Base-by-base conservation (phyloP, 2,113 vertebrate species). In the Sylvia atricapilla region DNA sequence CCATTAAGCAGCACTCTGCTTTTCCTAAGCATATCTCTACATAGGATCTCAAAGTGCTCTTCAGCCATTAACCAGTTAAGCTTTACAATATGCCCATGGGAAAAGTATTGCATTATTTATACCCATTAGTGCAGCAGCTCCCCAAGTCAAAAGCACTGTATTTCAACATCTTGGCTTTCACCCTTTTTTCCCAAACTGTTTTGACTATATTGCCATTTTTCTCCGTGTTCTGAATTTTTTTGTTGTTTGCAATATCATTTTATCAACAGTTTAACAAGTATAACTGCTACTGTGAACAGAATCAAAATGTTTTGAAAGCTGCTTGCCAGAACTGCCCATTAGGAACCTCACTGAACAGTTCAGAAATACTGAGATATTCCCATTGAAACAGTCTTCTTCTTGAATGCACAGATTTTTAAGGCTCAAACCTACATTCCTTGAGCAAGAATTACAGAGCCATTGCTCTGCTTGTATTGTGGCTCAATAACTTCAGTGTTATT, bases 101-200 rank as follows among this genome's bases (percentile, higher is more conserved):
- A 67, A 67, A 92, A 88, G 43, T 10, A 72, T 3, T 89, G 62
- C 77, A 94, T 95, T 95, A 93, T 93, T 96, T 89, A 94, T 84
- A 76, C 7, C 86, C 66, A 64, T 89, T 85, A 93, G 60, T 14
- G 49, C 8, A 1, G 66, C 63, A 89, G 86, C 43, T 87, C 37
- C 12, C 15, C 47, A 43, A 37, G 63, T 92, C 83, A 63, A 25
- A 85, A 88, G n/a, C 28, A 79, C 55, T 87, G 20, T 43, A 80
- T 59, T 92, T 95, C 70, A 88, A 66, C 53, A 66, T 77, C n/a
- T 63, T 77, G 39, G 30, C 73, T 79, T 88, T 37, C 10, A 5
- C 43, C 43, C 20, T 33, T 39, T 87, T 53, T 44, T 6, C 58
- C 28, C n/a, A 56, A 91, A 47, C 47, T 66, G 20, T 70, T 95